Evolutionary conservation across 2,113 vertebrate species (phyloP).

Genomic region (Poeciliopsis prolifica): DNA sequence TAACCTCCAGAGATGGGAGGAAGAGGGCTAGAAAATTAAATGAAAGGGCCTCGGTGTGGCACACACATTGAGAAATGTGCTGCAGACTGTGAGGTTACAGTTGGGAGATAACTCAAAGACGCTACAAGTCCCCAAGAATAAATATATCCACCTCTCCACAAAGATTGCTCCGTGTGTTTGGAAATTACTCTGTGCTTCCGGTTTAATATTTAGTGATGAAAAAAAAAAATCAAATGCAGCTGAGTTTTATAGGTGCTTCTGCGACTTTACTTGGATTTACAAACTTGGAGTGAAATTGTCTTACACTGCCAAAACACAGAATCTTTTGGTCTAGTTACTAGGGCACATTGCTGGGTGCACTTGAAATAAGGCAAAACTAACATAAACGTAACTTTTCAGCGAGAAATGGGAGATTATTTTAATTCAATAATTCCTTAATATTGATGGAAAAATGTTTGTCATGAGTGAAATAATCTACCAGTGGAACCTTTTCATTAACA

Average conservation of each 20-base stretch:
- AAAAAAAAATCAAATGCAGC: neutral
- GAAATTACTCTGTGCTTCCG: slow-evolving; percentile 50
- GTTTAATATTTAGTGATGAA: slow-evolving; percentile 26
- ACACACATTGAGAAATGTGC: slow-evolving; percentile 56
- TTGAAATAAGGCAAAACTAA: too few relatives aligned
- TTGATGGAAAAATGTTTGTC: too few relatives aligned
- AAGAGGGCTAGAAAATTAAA: slow-evolving; percentile 61
- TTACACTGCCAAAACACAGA: neutral
- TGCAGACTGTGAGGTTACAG: slow-evolving; percentile 69
- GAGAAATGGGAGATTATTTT: too few relatives aligned
- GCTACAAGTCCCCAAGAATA: slow-evolving; percentile 52
- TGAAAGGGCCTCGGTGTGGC: slow-evolving; percentile 60
- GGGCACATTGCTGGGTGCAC: too few relatives aligned
- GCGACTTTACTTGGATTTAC: fast-evolving
- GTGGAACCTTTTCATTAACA: too few relatives aligned
- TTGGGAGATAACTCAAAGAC: slow-evolving; percentile 62
- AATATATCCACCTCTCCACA: slow-evolving; percentile 46
- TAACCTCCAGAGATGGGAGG: slow-evolving; percentile 63
- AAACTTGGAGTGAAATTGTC: neutral
- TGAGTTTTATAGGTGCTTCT: neutral
- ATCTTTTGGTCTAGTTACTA: too few relatives aligned
- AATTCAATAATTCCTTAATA: too few relatives aligned
- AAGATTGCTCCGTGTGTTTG: slow-evolving; percentile 45
- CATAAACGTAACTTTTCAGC: too few relatives aligned
- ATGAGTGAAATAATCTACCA: too few relatives aligned